These are phyloP conservation scores for Neodon shergylaensis DNA, from an alignment of 2,113 vertebrate species.

Conservation along the genomic window DNA sequence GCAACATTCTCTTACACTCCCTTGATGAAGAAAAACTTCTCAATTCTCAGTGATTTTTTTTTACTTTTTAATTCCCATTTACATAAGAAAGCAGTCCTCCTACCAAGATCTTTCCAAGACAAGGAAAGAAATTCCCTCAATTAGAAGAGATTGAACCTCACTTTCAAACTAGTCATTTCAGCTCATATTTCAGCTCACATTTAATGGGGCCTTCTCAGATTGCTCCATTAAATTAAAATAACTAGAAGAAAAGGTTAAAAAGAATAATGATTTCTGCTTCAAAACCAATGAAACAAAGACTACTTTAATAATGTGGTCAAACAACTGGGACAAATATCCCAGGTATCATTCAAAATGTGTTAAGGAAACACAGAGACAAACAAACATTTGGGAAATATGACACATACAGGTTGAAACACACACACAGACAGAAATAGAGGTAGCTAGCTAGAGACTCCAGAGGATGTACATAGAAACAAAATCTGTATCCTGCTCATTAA, in stretches of 20 bases:
- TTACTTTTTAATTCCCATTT: background rate
- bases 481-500: background rate
- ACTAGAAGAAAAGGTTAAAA: background rate
- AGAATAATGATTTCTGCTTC: background rate
- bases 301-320: background rate
- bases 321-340: background rate
- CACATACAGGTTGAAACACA: background rate
- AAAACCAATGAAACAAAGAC: background rate
- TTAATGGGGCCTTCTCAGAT: background rate
- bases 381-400: background rate
- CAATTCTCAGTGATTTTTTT: background rate
- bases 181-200: background rate
- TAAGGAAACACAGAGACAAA: background rate
- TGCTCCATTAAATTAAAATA: background rate
- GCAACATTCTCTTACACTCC: background rate
- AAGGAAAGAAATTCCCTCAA: background rate
- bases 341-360: background rate
- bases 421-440: background rate
- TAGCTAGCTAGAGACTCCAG: background rate
- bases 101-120: background rate
- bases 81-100: background rate
- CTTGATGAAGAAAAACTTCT: constrained; percentile 12
- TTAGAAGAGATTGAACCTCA: background rate
- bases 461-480: background rate
- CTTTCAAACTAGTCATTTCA: background rate